phyloP scores from a whole-genome alignment of 1,140 invertebrate species.

The Piezodorus guildinii region DNA sequence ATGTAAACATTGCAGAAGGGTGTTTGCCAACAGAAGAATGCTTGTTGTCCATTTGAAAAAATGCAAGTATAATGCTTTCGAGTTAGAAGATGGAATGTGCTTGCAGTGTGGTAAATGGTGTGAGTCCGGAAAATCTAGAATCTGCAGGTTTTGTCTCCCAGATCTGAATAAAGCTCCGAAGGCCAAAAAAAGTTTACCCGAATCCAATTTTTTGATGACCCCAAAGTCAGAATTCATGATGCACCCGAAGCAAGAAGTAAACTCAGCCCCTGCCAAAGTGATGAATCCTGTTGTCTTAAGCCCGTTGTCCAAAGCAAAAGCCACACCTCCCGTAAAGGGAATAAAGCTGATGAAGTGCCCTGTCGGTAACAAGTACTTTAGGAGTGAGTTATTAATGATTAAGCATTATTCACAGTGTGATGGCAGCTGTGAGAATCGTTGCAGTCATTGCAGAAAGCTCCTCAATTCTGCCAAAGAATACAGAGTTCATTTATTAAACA shows the following conservation, averaged over 20 bases:
- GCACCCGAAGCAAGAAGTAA: too few relatives aligned
- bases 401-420: conserved; percentile 6
- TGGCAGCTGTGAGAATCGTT: neutral
- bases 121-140: conserved; percentile 4
- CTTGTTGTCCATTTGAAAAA: conserved; percentile 7
- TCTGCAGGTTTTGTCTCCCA: neutral
- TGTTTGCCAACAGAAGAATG: neutral
- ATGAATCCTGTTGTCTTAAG: too few relatives aligned
- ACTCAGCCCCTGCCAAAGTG: too few relatives aligned
- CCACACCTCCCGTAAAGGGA: neutral
- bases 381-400: neutral
- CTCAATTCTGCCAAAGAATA: conserved; percentile 8
- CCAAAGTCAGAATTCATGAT: too few relatives aligned
- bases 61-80: conserved; percentile 2
- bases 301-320: too few relatives aligned
- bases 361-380: conserved; percentile 5
- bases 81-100: neutral
- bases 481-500: neutral
- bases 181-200: neutral
- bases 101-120: conserved; percentile 5
- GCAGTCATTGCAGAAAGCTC: conserved; percentile 1
- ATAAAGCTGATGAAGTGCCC: conserved; percentile 2
- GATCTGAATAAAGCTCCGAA: neutral
- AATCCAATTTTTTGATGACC: too few relatives aligned
- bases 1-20: neutral